Evolutionary conservation across 1,140 invertebrate species (phyloP), one percentile per base, ranked within the genome.

Genomic region (Drosophila biarmipes): DNA sequence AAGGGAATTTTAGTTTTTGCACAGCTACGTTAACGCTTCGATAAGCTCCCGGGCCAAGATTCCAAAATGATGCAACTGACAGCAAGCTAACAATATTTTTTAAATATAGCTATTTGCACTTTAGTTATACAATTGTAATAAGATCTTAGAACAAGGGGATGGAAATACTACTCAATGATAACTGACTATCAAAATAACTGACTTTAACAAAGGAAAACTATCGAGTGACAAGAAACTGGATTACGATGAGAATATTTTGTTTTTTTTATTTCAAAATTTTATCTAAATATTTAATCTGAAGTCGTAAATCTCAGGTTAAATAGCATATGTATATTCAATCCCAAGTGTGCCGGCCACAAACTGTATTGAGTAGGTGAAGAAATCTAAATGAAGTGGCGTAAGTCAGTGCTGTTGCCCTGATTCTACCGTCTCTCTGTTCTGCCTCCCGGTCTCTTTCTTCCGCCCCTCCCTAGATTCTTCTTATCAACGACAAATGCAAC

Each of bases 321-420:
- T 8, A 17, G n/a, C n/a, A n/a, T n/a, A 17, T 38, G 17, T 61
- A 21, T 29, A 21, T 31, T 57, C 58, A 40, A 58, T 62, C 35
- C 58, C 29, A 40, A 58, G 53, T 57, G 40, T 62, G 58, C 24
- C 35, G 40, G 53, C 40, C 58, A 62, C 57, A 40, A 57, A 58
- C 52, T 38, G 15, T 40, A 61, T 2, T 12, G 7, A 61, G 59
- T 52, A 51, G 19, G 35, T 42, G 56, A 71, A 67, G 63, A 31
- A 72, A 76, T 73, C 69, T 76, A 74, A 56, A 74, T 69, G 24
- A 62, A 69, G 63, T 46, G 63, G 55, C 69, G 74, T 84, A 84
- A 85, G 75, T 85, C 64, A 79, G 42, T 45, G 52, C 56, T 66
- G 37, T 53, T 64, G 58, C 15, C 29, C 37, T 37, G 54, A 17